phyloP scores from a whole-genome alignment of 2,797 vertebrate species.

The Myotis daubentonii region DNA sequence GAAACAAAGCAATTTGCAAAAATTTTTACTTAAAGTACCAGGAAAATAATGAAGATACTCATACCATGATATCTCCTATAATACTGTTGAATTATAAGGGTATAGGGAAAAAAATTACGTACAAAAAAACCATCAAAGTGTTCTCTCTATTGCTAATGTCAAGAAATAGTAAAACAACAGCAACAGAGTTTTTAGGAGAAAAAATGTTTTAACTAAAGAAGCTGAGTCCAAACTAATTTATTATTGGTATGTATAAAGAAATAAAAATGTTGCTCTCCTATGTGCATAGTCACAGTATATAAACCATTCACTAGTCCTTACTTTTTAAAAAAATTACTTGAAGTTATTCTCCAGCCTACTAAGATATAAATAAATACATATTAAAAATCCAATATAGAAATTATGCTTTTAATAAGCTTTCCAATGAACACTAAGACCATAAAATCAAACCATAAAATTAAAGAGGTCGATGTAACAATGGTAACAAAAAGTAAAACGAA shows the following conservation, averaged over 20 bases:
- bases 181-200: slow-evolving; percentile 5
- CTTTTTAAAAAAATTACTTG: slow-evolving; percentile 6
- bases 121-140: background rate
- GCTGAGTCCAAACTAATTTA: background rate
- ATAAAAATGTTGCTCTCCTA: background rate
- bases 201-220: background rate
- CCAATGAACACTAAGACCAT: background rate
- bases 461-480: background rate
- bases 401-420: background rate
- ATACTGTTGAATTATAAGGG: background rate
- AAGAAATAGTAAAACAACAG: background rate
- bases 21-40: background rate
- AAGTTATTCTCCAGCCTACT: background rate
- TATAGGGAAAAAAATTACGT: background rate
- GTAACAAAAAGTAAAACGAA: slow-evolving; percentile 19
- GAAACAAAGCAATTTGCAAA: background rate
- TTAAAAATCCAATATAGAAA: background rate
- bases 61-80: background rate
- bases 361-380: background rate
- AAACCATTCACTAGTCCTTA: background rate
- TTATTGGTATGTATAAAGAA: background rate
- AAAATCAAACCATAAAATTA: background rate
- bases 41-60: background rate
- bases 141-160: background rate
- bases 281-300: background rate